phyloP scores from a whole-genome alignment of 2,888 invertebrate genomes.

The Keiferia lycopersicella region DNA sequence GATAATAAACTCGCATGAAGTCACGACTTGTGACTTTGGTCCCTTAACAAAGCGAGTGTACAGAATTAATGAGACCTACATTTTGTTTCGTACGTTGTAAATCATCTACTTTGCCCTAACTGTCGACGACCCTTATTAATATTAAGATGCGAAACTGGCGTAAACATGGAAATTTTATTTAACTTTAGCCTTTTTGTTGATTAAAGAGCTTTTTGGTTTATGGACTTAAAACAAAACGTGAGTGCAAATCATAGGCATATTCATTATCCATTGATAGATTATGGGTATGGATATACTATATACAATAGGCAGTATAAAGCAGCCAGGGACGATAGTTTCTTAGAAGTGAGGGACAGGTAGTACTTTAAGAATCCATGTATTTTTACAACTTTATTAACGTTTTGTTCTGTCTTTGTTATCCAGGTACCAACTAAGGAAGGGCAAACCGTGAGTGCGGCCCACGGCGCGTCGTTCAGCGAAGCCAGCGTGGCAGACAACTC shows the following conservation, averaged over 20 bases:
- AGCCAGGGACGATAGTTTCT: no score
- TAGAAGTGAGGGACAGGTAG: no score
- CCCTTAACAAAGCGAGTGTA: not conserved
- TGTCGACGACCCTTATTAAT: not conserved
- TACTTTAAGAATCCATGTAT: no score
- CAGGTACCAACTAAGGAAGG: slow-evolving; percentile 88
- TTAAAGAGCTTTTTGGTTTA: not conserved
- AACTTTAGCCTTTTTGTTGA: not conserved
- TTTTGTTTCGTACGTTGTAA: slow-evolving; percentile 6
- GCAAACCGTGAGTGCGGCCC: slow-evolving; percentile 83
- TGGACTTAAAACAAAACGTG: not conserved
- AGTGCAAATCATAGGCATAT: not conserved
- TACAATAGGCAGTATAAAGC: no score
- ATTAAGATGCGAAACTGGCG: not conserved
- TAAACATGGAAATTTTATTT: not conserved
- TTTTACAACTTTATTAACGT: not conserved
- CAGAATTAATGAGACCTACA: slow-evolving; percentile 15
- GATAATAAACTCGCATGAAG: not conserved
- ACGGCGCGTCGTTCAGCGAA: slow-evolving; percentile 88
- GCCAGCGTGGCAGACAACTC: slow-evolving; percentile 92
- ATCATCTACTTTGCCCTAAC: not conserved
- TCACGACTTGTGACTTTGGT: slow-evolving; percentile 6
- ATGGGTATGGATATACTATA: no score
- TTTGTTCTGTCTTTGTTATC: not conserved
- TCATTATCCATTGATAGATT: no score